Evolutionary conservation across 2,797 vertebrate species (phyloP), one percentile per base, ranked within the genome.

Genomic region (Margarornis squamiger): DNA sequence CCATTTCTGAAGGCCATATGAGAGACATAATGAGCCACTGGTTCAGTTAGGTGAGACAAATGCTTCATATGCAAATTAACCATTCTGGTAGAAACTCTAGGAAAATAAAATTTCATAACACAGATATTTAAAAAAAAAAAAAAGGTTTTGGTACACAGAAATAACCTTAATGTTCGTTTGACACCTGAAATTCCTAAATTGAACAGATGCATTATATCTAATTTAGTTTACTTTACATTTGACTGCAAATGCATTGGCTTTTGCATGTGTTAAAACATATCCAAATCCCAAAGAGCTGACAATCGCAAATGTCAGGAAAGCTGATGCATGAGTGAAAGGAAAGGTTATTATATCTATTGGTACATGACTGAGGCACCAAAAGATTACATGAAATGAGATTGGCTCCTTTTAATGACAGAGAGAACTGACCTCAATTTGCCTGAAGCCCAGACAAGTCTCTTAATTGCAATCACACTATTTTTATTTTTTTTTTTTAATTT

Each of bases 241-340:
- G 73, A 72, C 45, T 90, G 58, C 12, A 74, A 57, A 55, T 46
- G 4, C 54, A 80, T 59, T 62, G 36, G 7, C 20, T 81, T 91
- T 88, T 70, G 17, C 26, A 79, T 49, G 17, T 77, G 41, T 49
- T 80, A 74, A 91, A 88, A 73, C 21, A 43, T 32, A 81, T 52
- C n/a, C 11, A 83, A 92, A 88, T 81, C 51, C 46, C 63, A 73
- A 86, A 82, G 39, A 75, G 12, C 10, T 88, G 39, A 38, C 19
- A 86, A 83, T 93, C 83, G 73, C n/a, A 88, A 93, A 84, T 59
- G 39, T 84, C 61, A 95, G 74, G 65, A 57, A 79, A 39, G 38
- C 81, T 72, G 54, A 90, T 80, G 13, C 73, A 45, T 58, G 72
- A 95, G 20, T 48, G 62, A 89, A 94, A 83, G 11, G 30, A 90